Percentiles rank a stretch among this genome's conserved stretches.
Conservation (phyloP, 2,113 vertebrate species). For the Mobula birostris region DNA sequence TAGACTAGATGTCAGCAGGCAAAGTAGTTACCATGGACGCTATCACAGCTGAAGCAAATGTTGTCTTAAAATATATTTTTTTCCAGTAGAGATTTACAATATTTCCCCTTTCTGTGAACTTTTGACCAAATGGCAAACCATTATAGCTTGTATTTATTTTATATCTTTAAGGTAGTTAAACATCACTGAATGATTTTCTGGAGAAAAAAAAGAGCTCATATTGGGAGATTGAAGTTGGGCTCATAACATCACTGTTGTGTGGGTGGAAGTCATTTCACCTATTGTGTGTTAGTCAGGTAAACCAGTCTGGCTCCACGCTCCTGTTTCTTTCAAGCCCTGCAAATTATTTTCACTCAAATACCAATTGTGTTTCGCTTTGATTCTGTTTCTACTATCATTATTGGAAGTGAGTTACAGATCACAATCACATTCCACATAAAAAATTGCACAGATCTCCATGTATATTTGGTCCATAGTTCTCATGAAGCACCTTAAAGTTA, state of each 20-base stretch:
- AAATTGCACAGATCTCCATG: no score
- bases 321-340: no score
- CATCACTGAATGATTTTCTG: background rate
- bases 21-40: background rate
- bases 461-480: background rate
- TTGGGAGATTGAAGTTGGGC: no score
- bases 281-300: no score
- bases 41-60: background rate
- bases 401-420: no score
- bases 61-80: background rate
- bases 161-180: background rate
- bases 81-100: background rate
- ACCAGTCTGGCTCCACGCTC: no score
- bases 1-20: conserved; percentile 8
- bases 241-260: no score
- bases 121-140: background rate
- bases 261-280: no score
- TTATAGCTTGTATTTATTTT: background rate
- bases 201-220: background rate
- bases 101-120: background rate
- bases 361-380: no score
- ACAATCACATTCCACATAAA: no score
- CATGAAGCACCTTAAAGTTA: background rate
- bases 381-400: no score
- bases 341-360: no score